phyloP scores from a whole-genome alignment of 1,140 invertebrate species.

The Mylabris phalerata region DNA sequence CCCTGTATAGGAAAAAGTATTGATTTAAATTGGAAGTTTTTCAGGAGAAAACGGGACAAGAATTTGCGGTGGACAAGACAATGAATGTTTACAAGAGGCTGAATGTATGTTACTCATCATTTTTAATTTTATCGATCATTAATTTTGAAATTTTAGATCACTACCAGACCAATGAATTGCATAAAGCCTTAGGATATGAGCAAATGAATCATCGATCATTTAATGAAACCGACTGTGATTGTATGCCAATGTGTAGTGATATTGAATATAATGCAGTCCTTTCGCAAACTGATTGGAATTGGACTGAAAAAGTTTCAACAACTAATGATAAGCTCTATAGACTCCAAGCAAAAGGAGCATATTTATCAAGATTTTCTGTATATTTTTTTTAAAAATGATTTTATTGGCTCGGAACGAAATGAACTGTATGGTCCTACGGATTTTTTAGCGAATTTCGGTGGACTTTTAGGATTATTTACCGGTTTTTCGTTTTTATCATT shows the following conservation, averaged over 20 bases:
- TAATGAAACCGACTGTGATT: constrained; percentile 3
- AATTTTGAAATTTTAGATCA: constrained; percentile 30
- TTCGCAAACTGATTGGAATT: constrained; percentile 13
- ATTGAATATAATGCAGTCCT: constrained; percentile 7
- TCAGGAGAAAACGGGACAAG: constrained; percentile 28
- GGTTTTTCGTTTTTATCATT: constrained; percentile 55
- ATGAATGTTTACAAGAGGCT: constrained; percentile 27
- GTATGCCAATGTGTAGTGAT: constrained; percentile 11
- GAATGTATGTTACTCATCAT: constrained; percentile 8
- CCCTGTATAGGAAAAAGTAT: neutral
- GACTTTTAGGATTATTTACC: constrained; percentile 57
- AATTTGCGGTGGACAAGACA: constrained; percentile 33
- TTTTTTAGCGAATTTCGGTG: constrained; percentile 60
- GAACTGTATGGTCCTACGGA: constrained; percentile 57
- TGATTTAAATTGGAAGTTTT: neutral
- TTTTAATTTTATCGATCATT: constrained; percentile 47
- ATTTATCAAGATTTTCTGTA: neutral
- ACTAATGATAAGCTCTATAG: neutral
- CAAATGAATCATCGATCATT: constrained; percentile 39
- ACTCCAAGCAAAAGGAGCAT: too few species aligned
- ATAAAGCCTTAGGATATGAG: constrained; percentile 34
- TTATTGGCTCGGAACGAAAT: constrained; percentile 53
- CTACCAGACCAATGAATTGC: too few species aligned
- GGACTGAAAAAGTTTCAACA: neutral
- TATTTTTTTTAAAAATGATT: constrained; percentile 46